A percentile compares a stretch with the other conserved stretches of the same genome.
These are phyloP conservation scores for Neelides sp. DNA, from an alignment of 1,140 invertebrate genomes.

Conservation along the genomic window DNA sequence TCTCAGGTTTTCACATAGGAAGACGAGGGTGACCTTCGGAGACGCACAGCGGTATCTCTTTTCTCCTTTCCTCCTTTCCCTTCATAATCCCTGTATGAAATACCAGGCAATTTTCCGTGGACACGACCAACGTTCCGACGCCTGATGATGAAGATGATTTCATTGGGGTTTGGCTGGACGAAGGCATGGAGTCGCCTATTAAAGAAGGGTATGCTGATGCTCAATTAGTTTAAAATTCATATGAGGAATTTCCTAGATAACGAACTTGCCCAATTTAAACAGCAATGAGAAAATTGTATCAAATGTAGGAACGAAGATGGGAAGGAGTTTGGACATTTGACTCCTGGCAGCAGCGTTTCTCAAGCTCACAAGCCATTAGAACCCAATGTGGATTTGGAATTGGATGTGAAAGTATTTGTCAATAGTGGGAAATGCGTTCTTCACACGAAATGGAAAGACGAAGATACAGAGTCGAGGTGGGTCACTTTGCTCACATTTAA, in stretches of 20 bases:
- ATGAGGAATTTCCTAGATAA: background rate
- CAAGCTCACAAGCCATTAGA: conserved; percentile 53
- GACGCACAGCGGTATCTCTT: conserved; percentile 37
- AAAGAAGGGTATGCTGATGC: no score
- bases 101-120: conserved; percentile 24
- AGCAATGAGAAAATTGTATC: background rate
- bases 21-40: conserved; percentile 48
- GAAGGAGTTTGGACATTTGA: conserved; percentile 21
- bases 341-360: conserved; percentile 22
- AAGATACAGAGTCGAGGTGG: conserved; percentile 38
- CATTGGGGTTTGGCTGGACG: conserved; percentile 23
- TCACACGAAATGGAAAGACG: conserved; percentile 71
- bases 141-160: conserved; percentile 25
- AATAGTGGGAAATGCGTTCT: conserved; percentile 93
- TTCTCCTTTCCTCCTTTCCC: background rate
- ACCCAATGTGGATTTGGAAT: conserved; percentile 89
- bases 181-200: background rate
- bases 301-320: conserved; percentile 2
- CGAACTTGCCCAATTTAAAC: background rate
- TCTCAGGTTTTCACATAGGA: conserved; percentile 44
- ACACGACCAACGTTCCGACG: conserved; percentile 19
- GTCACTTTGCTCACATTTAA: background rate
- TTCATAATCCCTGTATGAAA: background rate
- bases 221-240: background rate
- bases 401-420: conserved; percentile 91